These are phyloP conservation scores for Saxicola maurus DNA, from an alignment of 2,797 vertebrate species.

Conservation along the genomic window DNA sequence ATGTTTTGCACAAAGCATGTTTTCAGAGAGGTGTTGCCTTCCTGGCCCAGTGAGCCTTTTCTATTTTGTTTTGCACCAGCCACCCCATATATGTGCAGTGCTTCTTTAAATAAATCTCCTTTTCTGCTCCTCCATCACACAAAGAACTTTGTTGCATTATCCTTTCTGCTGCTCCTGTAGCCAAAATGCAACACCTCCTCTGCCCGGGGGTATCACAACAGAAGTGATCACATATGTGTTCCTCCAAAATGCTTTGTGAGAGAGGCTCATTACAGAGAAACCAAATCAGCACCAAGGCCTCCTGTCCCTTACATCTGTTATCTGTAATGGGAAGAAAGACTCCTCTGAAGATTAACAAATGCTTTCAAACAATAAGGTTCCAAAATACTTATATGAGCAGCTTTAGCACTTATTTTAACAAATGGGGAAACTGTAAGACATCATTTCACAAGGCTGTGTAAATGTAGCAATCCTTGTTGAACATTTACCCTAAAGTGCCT, in stretches of 20 bases:
- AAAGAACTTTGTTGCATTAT: too few relatives aligned
- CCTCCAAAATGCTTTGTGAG: neutral
- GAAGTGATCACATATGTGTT: neutral
- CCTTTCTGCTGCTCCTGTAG: too few relatives aligned
- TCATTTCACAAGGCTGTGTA: neutral
- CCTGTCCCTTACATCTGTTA: neutral
- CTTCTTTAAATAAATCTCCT: too few relatives aligned
- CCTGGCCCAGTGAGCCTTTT: too few relatives aligned
- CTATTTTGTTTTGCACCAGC: too few relatives aligned
- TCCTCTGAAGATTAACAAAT: neutral
- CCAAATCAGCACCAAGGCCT: neutral
- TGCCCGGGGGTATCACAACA: neutral
- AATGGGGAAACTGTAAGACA: neutral
- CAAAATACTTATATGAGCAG: neutral
- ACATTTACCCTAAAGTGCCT: neutral
- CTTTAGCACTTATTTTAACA: neutral
- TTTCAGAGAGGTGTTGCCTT: too few relatives aligned
- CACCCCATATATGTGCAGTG: too few relatives aligned
- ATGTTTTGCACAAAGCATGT: too few relatives aligned
- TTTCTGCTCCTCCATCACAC: too few relatives aligned
- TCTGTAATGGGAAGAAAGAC: neutral
- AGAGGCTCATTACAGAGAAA: neutral
- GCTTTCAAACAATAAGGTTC: neutral
- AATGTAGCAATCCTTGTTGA: neutral
- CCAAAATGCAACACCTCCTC: neutral